Percentiles rank a stretch among this genome's conserved stretches.
Conservation (phyloP, 2,888 invertebrate species). For the Metellina segmentata region DNA sequence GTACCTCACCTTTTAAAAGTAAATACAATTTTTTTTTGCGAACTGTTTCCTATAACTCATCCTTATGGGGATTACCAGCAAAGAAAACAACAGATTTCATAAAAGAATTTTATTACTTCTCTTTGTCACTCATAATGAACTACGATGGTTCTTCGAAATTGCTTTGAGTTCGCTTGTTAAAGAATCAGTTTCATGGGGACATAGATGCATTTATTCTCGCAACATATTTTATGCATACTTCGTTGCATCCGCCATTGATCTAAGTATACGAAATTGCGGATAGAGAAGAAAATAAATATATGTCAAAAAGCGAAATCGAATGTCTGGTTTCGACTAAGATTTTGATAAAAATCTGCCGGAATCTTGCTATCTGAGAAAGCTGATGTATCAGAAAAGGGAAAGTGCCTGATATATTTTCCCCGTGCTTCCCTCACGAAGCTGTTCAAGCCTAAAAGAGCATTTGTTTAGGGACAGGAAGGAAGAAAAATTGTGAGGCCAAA, state of each 20-base stretch:
- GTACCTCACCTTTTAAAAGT: too few relatives aligned
- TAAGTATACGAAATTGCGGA: slow-evolving; percentile 17
- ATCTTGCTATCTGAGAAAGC: neutral
- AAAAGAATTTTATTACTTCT: too few relatives aligned
- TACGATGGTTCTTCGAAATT: too few relatives aligned
- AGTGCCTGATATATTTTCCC: slow-evolving; percentile 28
- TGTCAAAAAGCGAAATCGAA: slow-evolving; percentile 43
- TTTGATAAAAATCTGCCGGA: slow-evolving; percentile 40
- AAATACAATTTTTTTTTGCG: too few relatives aligned
- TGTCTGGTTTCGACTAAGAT: slow-evolving; percentile 28
- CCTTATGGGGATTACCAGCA: too few relatives aligned
- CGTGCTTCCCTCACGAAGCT: slow-evolving; percentile 6
- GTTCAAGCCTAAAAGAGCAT: slow-evolving; percentile 26
- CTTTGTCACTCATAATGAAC: too few relatives aligned
- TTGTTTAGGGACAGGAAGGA: slow-evolving; percentile 20
- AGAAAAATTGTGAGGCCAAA: neutral
- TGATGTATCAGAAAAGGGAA: slow-evolving; percentile 28
- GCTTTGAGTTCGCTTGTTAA: too few relatives aligned
- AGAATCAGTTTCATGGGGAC: neutral
- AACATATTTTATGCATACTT: neutral
- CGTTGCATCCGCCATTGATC: neutral
- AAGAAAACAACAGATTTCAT: too few relatives aligned
- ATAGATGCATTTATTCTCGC: neutral
- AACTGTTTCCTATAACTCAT: too few relatives aligned
- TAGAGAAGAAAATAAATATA: slow-evolving; percentile 25